Percentiles rank a stretch among this genome's conserved stretches.
Conservation (phyloP, 2,113 vertebrate species). For the Callithrix jacchus region DNA sequence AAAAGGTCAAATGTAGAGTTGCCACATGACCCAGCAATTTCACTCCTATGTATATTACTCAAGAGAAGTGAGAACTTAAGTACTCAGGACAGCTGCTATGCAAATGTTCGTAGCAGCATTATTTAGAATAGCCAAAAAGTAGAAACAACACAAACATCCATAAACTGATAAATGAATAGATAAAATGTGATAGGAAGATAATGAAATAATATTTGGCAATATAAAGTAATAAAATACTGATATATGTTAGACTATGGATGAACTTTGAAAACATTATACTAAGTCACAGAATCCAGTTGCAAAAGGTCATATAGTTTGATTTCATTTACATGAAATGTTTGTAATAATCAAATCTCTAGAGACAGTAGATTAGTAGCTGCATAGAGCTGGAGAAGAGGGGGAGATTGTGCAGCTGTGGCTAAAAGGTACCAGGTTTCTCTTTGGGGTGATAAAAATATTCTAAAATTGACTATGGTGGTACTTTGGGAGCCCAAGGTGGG, state of each 20-base stretch:
- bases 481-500: too few relatives aligned
- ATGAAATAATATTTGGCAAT: not conserved
- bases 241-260: not conserved
- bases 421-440: not conserved
- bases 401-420: not conserved
- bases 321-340: not conserved
- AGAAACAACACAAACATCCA: not conserved
- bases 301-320: not conserved
- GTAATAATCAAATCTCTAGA: not conserved
- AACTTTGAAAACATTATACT: not conserved
- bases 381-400: not conserved
- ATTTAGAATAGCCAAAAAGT: not conserved
- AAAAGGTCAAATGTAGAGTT: not conserved
- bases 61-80: not conserved
- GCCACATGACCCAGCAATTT: not conserved
- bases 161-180: not conserved
- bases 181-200: not conserved
- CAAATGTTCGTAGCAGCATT: not conserved
- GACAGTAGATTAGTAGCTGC: not conserved
- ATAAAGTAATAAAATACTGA: not conserved
- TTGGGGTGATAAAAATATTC: not conserved
- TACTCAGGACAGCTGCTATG: not conserved
- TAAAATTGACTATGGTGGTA: not conserved
- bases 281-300: not conserved
- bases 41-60: not conserved